Base-by-base conservation (phyloP, 2,797 vertebrate genomes). In the Argya squamiceps region DNA sequence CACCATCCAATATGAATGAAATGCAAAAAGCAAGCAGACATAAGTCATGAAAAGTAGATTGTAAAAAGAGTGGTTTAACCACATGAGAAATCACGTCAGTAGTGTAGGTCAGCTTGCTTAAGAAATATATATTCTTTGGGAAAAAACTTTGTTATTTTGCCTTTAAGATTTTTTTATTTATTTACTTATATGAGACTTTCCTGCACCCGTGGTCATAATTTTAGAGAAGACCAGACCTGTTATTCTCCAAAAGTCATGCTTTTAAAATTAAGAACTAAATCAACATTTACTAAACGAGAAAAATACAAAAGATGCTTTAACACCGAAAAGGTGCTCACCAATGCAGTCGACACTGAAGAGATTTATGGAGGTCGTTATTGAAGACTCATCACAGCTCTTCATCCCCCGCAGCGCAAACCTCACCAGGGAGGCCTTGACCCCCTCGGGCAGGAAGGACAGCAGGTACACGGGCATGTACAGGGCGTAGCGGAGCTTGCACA, bases 401-500 rank as follows among this genome's bases (percentile, higher is more conserved):
- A 98, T 94, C 19, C 96, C 86, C 9, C 96, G 88, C 34, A 99
- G 86, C 2, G 49, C 56, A 84, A 98, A 97, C 49, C 81, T 97
- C 81, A 98, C 95, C 46, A 99, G 44, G 75, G 95, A 84, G 36
- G 97, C 92, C 96, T 99, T 99, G 85, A 99, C 68, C 7, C 67
- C 95, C 44, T 98, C 98, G 1, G 99, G 99, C 53, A 99, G 97
- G 7, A 99, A 98, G 49, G 98, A 99, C 11, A 99, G 95, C 37
- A 99, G 95, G 97, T 99, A 99, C 81, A 98, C 52, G 2, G 98
- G 97, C 92, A 99, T 97, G 96, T 99, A 99, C 20, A 98, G 91
- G 21, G 95, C 18, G 9, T 99, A 99, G 5, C 99, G 99, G 44
- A 99, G 90, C 55, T 97, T 98, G 97, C 99, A 99, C 71, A 99